These are phyloP conservation scores for Capromys pilorides DNA, from an alignment of 2,797 vertebrate genomes.

Conservation along the genomic window DNA sequence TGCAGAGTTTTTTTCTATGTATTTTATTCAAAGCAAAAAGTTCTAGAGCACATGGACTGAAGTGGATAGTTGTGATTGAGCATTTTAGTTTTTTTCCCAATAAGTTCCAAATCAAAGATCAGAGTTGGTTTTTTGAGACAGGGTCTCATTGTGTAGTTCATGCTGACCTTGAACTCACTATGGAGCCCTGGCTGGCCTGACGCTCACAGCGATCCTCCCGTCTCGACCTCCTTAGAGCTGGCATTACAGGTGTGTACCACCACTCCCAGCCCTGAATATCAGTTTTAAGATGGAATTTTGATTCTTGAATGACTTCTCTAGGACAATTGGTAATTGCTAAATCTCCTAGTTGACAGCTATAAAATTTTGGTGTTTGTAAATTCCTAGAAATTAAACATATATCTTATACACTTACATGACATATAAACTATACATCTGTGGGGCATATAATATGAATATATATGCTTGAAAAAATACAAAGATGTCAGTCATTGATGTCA, in stretches of 20 bases:
- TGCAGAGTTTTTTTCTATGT: neutral
- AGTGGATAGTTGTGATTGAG: neutral
- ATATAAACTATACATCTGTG: neutral
- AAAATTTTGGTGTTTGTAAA: neutral
- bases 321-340: neutral
- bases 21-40: slow-evolving; percentile 13
- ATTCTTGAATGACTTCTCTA: neutral
- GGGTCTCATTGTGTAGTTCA: neutral
- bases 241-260: neutral
- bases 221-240: neutral
- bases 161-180: neutral
- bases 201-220: neutral
- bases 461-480: neutral
- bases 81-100: neutral
- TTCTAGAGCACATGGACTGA: neutral
- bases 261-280: neutral
- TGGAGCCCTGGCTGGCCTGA: neutral
- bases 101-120: neutral
- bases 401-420: neutral
- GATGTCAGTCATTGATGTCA: neutral
- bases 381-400: neutral
- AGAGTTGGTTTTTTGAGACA: neutral
- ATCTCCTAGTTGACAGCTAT: neutral
- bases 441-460: neutral
- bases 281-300: slow-evolving; percentile 40